These are phyloP conservation scores for Zygogramma bicolorata DNA, from an alignment of 2,888 invertebrate genomes.

Conservation along the genomic window DNA sequence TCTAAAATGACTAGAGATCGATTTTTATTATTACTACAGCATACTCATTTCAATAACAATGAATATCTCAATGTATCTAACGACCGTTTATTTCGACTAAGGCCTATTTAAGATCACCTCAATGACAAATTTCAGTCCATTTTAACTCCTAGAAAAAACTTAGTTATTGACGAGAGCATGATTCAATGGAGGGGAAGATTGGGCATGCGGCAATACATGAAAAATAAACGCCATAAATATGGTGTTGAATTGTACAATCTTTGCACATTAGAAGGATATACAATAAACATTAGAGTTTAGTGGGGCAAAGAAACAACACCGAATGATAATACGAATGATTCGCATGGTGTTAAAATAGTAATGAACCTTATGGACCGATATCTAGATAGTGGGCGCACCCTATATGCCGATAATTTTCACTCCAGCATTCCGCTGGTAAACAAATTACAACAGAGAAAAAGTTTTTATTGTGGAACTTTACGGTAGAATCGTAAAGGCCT, in stretches of 20 bases:
- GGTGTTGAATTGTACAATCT: conserved; percentile 30
- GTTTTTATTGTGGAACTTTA: conserved; percentile 21
- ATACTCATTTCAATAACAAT: conserved; percentile 24
- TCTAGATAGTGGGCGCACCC: conserved; percentile 34
- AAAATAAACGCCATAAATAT: conserved; percentile 30
- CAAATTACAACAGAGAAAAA: background rate
- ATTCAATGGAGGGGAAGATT: conserved; percentile 27
- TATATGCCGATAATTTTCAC: conserved; percentile 23
- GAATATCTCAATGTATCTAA: conserved; percentile 14
- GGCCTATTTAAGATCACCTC: conserved; percentile 8
- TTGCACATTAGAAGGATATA: conserved; percentile 33
- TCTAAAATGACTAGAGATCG: conserved; percentile 20
- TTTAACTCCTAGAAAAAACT: conserved; percentile 24
- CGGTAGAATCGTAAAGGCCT: conserved; percentile 13
- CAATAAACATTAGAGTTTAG: conserved; percentile 25
- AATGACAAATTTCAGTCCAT: conserved; percentile 14
- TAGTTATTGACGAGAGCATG: conserved; percentile 34
- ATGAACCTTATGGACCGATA: conserved; percentile 23
- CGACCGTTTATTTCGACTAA: conserved; percentile 16
- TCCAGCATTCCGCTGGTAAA: conserved; percentile 8
- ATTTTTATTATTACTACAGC: conserved; percentile 6
- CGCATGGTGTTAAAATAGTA: conserved; percentile 27
- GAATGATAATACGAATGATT: conserved; percentile 5
- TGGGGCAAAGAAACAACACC: conserved; percentile 23
- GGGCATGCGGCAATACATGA: conserved; percentile 30